phyloP scores from a whole-genome alignment of 2,888 invertebrate genomes.

The Drosophila seclusa region DNA sequence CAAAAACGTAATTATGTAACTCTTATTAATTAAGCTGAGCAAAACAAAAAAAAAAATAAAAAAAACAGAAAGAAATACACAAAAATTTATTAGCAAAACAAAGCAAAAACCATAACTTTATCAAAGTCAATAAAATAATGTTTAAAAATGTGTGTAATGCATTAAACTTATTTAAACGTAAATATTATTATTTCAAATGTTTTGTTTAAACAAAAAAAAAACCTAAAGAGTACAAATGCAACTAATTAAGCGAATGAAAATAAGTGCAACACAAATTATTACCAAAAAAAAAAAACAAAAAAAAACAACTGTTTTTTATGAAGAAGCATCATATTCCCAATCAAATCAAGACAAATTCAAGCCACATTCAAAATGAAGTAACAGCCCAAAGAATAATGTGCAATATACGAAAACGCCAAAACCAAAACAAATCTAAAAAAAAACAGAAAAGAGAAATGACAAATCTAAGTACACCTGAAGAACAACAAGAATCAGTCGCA shows the following conservation, averaged over 20 bases:
- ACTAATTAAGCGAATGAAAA: conserved; percentile 55
- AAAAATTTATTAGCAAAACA: conserved; percentile 70
- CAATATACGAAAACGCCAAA: conserved; percentile 25
- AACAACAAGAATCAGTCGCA: conserved; percentile 35
- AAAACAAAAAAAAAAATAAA: conserved; percentile 56
- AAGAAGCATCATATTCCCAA: conserved; percentile 34
- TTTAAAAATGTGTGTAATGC: conserved; percentile 76
- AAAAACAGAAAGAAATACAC: conserved; percentile 63
- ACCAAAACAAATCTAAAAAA: conserved; percentile 22
- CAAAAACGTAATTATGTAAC: conserved; percentile 63
- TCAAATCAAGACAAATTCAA: conserved; percentile 29
- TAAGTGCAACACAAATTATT: conserved; percentile 47
- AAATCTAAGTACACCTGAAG: conserved; percentile 40
- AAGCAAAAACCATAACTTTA: conserved; percentile 66
- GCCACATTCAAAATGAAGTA: conserved; percentile 41
- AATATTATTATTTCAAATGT: conserved; percentile 68
- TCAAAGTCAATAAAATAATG: conserved; percentile 80
- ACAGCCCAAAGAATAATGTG: conserved; percentile 29
- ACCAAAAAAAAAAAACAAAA: conserved; percentile 6
- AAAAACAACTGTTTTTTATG: conserved; percentile 23
- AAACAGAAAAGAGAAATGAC: conserved; percentile 16
- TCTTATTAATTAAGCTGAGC: conserved; percentile 63
- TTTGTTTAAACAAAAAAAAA: conserved; percentile 55
- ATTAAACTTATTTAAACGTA: conserved; percentile 77
- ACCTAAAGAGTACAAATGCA: conserved; percentile 32